Conservation (phyloP, 2,797 vertebrate species). For the Sarcophilus harrisii region DNA sequence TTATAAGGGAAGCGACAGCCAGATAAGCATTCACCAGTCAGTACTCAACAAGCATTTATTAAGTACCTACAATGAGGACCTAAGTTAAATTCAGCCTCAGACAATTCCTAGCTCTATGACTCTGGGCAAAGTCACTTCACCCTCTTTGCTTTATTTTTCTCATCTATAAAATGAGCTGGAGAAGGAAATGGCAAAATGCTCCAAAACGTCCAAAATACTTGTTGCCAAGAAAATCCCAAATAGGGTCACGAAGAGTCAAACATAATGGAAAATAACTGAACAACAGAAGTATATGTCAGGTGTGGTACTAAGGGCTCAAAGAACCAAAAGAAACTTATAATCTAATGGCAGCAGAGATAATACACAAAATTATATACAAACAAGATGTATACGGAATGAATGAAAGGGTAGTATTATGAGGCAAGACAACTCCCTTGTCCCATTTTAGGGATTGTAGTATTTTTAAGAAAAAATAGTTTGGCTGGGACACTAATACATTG, state of each 20-base stretch:
- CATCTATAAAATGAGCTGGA: neutral
- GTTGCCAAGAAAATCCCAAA: neutral
- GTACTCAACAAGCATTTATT: neutral
- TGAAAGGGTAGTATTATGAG: neutral
- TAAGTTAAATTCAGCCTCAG: neutral
- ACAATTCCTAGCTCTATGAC: neutral
- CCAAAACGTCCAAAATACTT: neutral
- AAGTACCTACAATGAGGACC: neutral
- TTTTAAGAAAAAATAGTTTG: neutral
- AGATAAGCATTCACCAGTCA: neutral
- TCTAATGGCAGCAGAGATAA: neutral
- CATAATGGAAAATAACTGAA: neutral
- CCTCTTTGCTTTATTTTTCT: neutral
- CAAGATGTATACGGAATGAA: neutral
- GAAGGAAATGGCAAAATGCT: neutral
- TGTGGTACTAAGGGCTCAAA: neutral
- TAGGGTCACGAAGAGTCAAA: neutral
- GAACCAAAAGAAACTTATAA: neutral
- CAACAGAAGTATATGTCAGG: neutral
- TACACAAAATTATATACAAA: neutral
- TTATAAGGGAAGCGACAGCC: neutral
- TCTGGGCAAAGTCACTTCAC: neutral
- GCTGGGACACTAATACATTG: no score
- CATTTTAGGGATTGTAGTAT: neutral
- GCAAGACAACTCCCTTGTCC: neutral